These are phyloP conservation scores for Erythrolamprus reginae DNA, from an alignment of 2,113 vertebrate species.

Conservation along the genomic window DNA sequence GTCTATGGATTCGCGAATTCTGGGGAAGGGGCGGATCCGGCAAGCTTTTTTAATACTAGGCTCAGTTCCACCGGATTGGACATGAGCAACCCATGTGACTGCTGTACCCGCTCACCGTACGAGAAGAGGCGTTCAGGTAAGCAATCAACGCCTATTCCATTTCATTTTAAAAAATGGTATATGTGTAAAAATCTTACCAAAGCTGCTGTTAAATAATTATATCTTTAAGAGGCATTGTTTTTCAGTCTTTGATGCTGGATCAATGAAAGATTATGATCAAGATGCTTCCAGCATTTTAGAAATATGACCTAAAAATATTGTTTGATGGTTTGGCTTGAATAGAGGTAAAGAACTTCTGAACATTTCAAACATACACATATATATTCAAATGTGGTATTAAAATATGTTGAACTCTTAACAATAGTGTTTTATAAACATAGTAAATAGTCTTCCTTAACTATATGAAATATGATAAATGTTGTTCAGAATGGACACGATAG, in stretches of 20 bases:
- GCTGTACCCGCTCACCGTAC: too few relatives aligned
- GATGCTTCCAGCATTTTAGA: not conserved
- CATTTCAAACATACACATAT: not conserved
- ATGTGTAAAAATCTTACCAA: not conserved
- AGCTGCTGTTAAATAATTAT: not conserved
- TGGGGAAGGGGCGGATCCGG: too few relatives aligned
- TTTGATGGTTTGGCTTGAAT: not conserved
- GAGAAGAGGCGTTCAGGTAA: too few relatives aligned
- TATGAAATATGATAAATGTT: not conserved
- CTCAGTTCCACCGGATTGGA: too few relatives aligned
- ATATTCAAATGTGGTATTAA: not conserved
- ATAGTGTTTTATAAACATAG: not conserved
- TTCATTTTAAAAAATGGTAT: not conserved
- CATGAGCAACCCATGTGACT: too few relatives aligned
- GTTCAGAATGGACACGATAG: not conserved
- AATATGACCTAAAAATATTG: not conserved
- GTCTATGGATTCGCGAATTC: too few relatives aligned
- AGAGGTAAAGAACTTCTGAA: not conserved
- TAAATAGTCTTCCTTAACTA: not conserved
- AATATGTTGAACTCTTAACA: not conserved
- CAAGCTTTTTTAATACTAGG: too few relatives aligned
- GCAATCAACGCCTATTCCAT: too few relatives aligned
- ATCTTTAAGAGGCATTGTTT: not conserved
- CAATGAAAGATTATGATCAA: not conserved
- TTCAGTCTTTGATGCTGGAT: not conserved